Base-by-base conservation (phyloP, 2,888 invertebrate species). In the Tholera decimalis region DNA sequence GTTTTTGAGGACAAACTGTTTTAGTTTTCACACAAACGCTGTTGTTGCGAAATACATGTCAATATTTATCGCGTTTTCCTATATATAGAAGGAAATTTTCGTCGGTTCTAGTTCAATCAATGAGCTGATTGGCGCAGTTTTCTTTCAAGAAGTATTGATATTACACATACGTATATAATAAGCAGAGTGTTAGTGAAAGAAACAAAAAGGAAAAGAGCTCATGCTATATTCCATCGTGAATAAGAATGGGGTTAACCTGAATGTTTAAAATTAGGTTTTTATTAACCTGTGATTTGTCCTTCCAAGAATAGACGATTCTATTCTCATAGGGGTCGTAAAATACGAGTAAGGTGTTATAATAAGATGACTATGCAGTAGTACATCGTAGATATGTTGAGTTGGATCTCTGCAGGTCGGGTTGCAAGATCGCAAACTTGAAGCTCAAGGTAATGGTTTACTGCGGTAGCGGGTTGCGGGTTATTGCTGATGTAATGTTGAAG, bases 1-100 rank as follows among this genome's bases (percentile, higher is more conserved):
- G 57, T 59, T 62, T 74, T 71, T 39, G 49, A 44, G 58, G 66
- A 24, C 37, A 51, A 58, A 63, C 49, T 35, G 26, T 43, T 68
- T 58, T 56, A 62, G 35, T 51, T 65, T 60, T 35, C 39, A 37
- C 35, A 24, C n/a, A 24, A 57, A 41, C 3, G 18, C 39, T 43
- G 22, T 41, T 57, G 15, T 57, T 49, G 39, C 39, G 18, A 49
- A 57, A 24, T 43, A 24, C 15, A 53, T 59, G 24, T 59, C 33
- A 30, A 54, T 54, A 43, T 54, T 59, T 18, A 54, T 33, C 22
- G 41, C 15, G 0, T 33, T 35, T 41, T 22, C 15, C n/a, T 39
- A 33, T 26, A n/a, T 9, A 18, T 11, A 47, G 4, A 28, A n/a
- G n/a, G n/a, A n/a, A n/a, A n/a, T n/a, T n/a, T n/a, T n/a, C n/a